These are phyloP conservation scores for Harpagoxenus sublaevis DNA, from an alignment of 2,888 invertebrate species.

Conservation along the genomic window DNA sequence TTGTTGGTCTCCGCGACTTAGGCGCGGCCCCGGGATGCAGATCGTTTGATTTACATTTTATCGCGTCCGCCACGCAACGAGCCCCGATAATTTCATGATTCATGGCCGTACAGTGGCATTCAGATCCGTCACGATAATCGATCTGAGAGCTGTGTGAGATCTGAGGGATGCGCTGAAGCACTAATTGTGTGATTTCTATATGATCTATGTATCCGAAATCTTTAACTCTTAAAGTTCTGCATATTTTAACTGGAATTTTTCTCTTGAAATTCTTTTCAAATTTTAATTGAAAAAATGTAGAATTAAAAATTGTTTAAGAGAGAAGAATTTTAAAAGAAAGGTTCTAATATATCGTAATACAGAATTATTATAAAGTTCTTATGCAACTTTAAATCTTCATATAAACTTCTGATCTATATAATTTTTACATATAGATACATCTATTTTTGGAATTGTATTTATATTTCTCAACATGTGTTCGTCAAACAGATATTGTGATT, in stretches of 20 bases:
- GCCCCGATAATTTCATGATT: constrained; percentile 44
- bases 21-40: constrained; percentile 41
- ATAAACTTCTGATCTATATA: too few relatives aligned
- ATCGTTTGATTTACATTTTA: constrained; percentile 61
- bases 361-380: background rate
- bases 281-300: background rate
- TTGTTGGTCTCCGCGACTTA: constrained; percentile 62
- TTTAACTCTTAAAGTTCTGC: background rate
- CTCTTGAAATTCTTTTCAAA: background rate
- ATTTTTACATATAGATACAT: too few relatives aligned
- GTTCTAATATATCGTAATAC: background rate
- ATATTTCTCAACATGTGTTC: too few relatives aligned
- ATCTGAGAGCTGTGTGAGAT: background rate
- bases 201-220: background rate
- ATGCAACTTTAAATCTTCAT: too few relatives aligned
- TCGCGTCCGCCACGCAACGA: constrained; percentile 38
- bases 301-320: background rate
- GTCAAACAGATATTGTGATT: too few relatives aligned
- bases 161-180: background rate
- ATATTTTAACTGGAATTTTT: background rate
- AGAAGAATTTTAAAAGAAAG: background rate
- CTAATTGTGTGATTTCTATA: background rate
- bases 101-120: constrained; percentile 20
- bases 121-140: constrained; percentile 40
- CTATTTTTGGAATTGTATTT: too few relatives aligned